Base-by-base conservation (phyloP, 2,797 vertebrate species). In the Cossypha dichroa region DNA sequence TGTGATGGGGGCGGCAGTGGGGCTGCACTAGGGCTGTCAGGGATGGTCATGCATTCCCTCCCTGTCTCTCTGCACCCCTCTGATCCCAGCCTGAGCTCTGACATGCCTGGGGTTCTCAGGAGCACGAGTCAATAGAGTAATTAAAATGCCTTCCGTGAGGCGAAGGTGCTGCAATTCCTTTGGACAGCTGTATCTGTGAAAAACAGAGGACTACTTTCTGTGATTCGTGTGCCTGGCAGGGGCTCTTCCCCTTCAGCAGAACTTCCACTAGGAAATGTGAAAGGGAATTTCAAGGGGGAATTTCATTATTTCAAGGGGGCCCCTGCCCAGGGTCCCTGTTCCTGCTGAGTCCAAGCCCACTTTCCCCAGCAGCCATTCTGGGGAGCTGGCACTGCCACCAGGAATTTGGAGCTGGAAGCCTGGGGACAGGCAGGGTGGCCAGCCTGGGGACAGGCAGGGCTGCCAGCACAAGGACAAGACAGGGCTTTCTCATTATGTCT, bases 291-390 rank as follows among this genome's bases (percentile, higher is more conserved):
- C 41, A 43, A 41, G 40, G 40, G 40, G 17, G 40, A 41, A 36
- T 55, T 75, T 72, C 34, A 1, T 52, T 62, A 43, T 70, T 87
- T 38, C 31, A 31, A 48, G 74, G 45, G 4, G 4, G 3, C 4
- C 51, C 5, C 0, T 28, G 31, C 11, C 28, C 7, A 2, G 11
- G 17, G 7, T 66, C 26, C 10, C 46, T 17, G 5, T n/a, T 69
- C 60, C 11, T 62, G 26, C 29, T 33, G 66, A 38, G 19, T 10
- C 12, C 0, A 8, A 77, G 51, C 31, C 31, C 59, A 21, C 48
- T 10, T 54, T 60, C 28, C 45, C 18, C 2, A 7, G 31, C 13
- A 6, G 34, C 9, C 51, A 13, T 31, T 52, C 51, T 52, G 18
- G 51, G 29, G 18, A 52, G 51, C 29, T 52, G 51, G 29, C 29